Conservation (phyloP, 1,140 invertebrate genomes). For the Euwallacea similis region DNA sequence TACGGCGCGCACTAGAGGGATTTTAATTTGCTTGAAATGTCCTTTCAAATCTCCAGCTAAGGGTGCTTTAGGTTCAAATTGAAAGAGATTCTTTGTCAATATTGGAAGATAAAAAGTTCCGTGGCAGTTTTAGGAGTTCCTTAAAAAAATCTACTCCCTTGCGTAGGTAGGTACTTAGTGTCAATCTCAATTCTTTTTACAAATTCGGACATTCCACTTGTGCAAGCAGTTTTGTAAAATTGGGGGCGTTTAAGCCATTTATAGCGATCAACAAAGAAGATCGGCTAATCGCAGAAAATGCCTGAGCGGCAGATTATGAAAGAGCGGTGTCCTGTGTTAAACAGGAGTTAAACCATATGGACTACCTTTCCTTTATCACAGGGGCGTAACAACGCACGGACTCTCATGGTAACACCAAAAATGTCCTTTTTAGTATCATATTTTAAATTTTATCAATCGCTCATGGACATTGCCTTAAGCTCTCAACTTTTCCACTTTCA, state of each 20-base stretch:
- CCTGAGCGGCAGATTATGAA: conserved; percentile 37
- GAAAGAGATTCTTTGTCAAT: background rate
- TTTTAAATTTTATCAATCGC: too few relatives aligned
- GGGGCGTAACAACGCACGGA: conserved; percentile 8
- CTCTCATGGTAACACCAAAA: background rate
- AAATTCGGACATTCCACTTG: conserved; percentile 37
- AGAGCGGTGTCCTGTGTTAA: conserved; percentile 38
- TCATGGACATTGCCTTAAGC: too few relatives aligned
- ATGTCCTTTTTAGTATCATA: too few relatives aligned
- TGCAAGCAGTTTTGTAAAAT: conserved; percentile 31
- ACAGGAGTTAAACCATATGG: conserved; percentile 34
- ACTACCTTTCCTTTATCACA: conserved; percentile 17
- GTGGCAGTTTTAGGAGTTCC: background rate
- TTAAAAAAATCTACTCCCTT: background rate
- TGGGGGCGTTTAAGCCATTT: conserved; percentile 40
- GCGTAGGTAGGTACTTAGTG: background rate
- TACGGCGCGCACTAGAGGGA: background rate
- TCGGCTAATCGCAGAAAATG: conserved; percentile 38
- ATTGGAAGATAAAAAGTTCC: background rate
- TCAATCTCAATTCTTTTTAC: conserved; percentile 33
- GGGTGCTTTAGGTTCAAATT: background rate
- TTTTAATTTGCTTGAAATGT: background rate
- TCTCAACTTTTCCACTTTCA: too few relatives aligned
- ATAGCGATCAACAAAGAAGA: conserved; percentile 37
- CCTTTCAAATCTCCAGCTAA: background rate